A percentile compares a stretch with the other conserved stretches of the same genome.
Conservation (phyloP, 2,797 vertebrate species). For the Gouania willdenowi region DNA sequence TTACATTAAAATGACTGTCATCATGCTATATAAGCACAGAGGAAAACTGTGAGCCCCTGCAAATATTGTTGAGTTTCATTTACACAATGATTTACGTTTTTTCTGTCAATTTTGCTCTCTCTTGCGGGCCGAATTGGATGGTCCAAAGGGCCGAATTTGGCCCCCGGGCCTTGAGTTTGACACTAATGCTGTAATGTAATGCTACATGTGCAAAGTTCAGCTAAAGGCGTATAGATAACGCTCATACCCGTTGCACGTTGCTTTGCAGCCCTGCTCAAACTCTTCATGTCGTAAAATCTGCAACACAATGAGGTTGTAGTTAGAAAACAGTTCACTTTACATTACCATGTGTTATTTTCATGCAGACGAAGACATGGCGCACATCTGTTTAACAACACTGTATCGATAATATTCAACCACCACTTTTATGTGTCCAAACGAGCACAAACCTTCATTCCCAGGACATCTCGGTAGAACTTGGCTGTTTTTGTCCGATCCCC, state of each 20-base stretch:
- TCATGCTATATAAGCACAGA: too few relatives aligned
- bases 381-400: background rate
- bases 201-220: constrained; percentile 16
- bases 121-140: too few relatives aligned
- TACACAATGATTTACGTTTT: too few relatives aligned
- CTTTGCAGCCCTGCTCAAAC: constrained; percentile 96
- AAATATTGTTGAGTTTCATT: too few relatives aligned
- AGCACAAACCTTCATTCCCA: constrained; percentile 86
- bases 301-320: background rate
- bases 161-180: too few relatives aligned
- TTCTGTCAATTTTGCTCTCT: too few relatives aligned
- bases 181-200: too few relatives aligned
- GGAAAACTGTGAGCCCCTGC: too few relatives aligned
- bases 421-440: background rate
- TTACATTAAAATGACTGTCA: too few relatives aligned
- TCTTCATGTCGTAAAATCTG: constrained; percentile 91
- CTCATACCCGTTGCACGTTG: constrained; percentile 88
- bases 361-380: background rate
- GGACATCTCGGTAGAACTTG: constrained; percentile 86
- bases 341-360: background rate
- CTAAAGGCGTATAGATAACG: background rate
- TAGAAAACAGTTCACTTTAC: background rate
- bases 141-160: too few relatives aligned
- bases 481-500: constrained; percentile 81
- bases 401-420: background rate